Conservation (phyloP, 2,888 invertebrate species). For the Athetis lepigone region DNA sequence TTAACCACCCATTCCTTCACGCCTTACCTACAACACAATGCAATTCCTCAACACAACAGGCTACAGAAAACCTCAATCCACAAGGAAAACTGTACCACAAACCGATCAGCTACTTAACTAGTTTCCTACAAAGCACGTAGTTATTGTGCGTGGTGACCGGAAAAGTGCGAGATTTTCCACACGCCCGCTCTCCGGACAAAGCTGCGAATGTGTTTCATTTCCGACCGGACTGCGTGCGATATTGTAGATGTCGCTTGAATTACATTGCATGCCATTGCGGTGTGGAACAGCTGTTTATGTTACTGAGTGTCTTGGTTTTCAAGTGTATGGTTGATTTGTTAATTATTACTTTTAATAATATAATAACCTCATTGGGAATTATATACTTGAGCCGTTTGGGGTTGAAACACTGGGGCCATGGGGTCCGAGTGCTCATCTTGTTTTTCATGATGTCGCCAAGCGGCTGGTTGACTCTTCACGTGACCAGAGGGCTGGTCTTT, state of each 20-base stretch:
- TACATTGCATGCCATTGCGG: not conserved
- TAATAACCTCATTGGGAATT: no score
- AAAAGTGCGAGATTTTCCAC: conserved; percentile 46
- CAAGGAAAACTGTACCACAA: conserved; percentile 3
- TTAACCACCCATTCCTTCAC: not conserved
- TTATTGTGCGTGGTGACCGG: conserved; percentile 53
- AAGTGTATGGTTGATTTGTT: not conserved
- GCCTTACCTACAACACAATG: not conserved
- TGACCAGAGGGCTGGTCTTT: no score
- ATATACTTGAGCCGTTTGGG: no score
- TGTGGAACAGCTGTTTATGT: not conserved
- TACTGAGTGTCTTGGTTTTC: not conserved
- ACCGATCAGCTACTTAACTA: conserved; percentile 20
- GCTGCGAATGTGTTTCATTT: conserved; percentile 45
- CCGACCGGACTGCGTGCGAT: conserved; percentile 17
- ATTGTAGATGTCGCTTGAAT: conserved; percentile 6
- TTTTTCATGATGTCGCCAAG: no score
- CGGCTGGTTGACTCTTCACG: no score
- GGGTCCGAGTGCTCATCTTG: no score
- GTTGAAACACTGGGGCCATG: no score
- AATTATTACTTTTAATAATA: no score
- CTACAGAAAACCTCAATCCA: not conserved
- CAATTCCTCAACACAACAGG: not conserved
- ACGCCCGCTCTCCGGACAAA: conserved; percentile 22
- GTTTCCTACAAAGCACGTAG: conserved; percentile 16